These are phyloP conservation scores for Protonibea diacanthus DNA, from an alignment of 2,797 vertebrate genomes.

Conservation along the genomic window DNA sequence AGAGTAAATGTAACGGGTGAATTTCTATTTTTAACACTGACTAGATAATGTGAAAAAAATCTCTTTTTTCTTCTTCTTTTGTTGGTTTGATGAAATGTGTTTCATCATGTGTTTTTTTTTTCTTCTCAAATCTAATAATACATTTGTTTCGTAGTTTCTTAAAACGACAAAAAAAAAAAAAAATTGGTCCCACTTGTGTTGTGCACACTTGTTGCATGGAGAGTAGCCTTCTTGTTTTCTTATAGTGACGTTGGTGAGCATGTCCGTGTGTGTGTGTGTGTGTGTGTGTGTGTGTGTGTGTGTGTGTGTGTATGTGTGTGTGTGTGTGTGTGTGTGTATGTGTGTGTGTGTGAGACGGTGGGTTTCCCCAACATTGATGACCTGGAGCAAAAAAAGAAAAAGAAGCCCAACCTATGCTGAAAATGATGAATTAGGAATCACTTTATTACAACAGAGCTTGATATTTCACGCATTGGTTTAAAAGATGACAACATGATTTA, in stretches of 20 bases:
- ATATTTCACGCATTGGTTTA: conserved; percentile 44
- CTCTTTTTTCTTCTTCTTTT: conserved; percentile 50
- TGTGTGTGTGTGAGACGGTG: conserved; percentile 59
- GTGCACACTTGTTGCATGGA: conserved; percentile 87
- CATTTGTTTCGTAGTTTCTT: conserved; percentile 77
- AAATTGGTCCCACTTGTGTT: conserved; percentile 79
- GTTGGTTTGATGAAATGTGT: conserved; percentile 79
- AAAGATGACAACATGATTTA: neutral
- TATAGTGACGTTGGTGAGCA: conserved; percentile 82
- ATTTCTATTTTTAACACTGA: conserved; percentile 93
- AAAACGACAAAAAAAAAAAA: conserved; percentile 29
- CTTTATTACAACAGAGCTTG: conserved; percentile 24
- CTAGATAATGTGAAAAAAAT: conserved; percentile 88
- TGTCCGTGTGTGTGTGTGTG: conserved; percentile 77
- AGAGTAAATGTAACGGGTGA: conserved; percentile 89
- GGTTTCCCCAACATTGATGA: conserved; percentile 34
- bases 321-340: conserved; percentile 69
- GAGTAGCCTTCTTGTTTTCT: conserved; percentile 78
- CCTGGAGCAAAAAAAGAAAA: conserved; percentile 4
- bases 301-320: conserved; percentile 71
- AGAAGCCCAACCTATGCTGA: neutral
- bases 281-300: conserved; percentile 66
- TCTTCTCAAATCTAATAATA: conserved; percentile 51
- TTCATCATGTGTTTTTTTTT: conserved; percentile 64
- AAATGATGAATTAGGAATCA: conserved; percentile 10